Evolutionary conservation across 2,113 vertebrate species (phyloP).

Genomic region (Zapus hudsonius): DNA sequence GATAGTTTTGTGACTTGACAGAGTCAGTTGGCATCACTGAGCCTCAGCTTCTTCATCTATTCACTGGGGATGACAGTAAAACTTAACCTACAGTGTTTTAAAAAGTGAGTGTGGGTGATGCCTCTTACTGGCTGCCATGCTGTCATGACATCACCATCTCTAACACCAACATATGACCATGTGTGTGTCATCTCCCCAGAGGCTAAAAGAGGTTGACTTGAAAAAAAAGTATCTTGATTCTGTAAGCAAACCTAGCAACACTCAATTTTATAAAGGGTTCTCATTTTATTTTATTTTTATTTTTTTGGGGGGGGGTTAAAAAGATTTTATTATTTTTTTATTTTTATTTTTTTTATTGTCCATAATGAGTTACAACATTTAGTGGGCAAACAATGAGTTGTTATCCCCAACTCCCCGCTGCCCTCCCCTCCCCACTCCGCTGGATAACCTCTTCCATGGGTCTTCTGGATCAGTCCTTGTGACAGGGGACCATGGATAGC

Average conservation of each 20-base stretch:
- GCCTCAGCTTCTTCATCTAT: constrained; percentile 18
- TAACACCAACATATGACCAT: not conserved
- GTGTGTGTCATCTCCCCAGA: not conserved
- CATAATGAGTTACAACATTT: too few relatives aligned
- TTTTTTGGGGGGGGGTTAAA: too few relatives aligned
- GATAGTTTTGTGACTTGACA: not conserved
- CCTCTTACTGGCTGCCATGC: not conserved
- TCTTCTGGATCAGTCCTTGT: too few relatives aligned
- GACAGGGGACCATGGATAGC: too few relatives aligned
- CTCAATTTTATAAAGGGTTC: too few relatives aligned
- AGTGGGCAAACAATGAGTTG: too few relatives aligned
- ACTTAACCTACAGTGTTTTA: not conserved
- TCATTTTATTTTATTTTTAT: too few relatives aligned
- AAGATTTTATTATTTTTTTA: too few relatives aligned
- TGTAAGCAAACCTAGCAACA: constrained; percentile 12
- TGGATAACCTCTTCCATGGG: too few relatives aligned
- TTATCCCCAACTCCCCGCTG: too few relatives aligned
- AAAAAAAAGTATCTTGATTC: constrained; percentile 51
- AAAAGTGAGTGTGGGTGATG: not conserved
- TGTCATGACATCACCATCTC: not conserved
- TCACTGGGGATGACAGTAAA: constrained; percentile 1
- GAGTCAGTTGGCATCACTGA: not conserved
- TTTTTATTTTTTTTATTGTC: too few relatives aligned
- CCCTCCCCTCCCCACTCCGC: too few relatives aligned
- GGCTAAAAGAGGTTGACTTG: not conserved